Base-by-base conservation (phyloP, 2,888 invertebrate species). In the Theodoxus fluviatilis region DNA sequence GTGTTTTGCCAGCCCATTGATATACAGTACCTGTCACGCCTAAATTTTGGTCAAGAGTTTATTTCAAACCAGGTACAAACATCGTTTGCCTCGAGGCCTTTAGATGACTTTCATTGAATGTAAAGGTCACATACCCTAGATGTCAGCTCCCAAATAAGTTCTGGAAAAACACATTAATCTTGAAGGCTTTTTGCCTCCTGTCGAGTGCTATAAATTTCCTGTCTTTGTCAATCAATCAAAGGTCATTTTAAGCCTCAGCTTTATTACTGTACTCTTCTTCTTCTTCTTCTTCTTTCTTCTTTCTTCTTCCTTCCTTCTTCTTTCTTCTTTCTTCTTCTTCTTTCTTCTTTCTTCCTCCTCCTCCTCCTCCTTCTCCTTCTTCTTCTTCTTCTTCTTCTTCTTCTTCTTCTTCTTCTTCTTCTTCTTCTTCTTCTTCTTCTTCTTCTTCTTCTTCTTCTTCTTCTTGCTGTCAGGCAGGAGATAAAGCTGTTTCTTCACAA, bases 81-180 rank as follows among this genome's bases (percentile, higher is more conserved):
- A n/a, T n/a, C n/a, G n/a, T n/a, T n/a, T n/a, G n/a, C n/a, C n/a
- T n/a, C n/a, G n/a, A n/a, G n/a, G n/a, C n/a, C n/a, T n/a, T n/a
- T n/a, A n/a, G n/a, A n/a, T n/a, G n/a, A n/a, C n/a, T n/a, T n/a
- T n/a, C n/a, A n/a, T n/a, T n/a, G n/a, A n/a, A n/a, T n/a, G n/a
- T n/a, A n/a, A n/a, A n/a, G n/a, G n/a, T n/a, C n/a, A n/a, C n/a
- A n/a, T n/a, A n/a, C n/a, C n/a, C n/a, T n/a, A n/a, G n/a, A n/a
- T n/a, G n/a, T n/a, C n/a, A n/a, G n/a, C n/a, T n/a, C n/a, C 9
- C 18, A 15, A 57, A 38, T 66, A 66, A 22, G 15, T 66, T 66
- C 15, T 66, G n/a, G n/a, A 15, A 28, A 47, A 47, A 3, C 40
- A 0, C 22, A 37, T n/a, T n/a, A n/a, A n/a, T n/a, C 31, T 38